These are phyloP conservation scores for Cynaeus angustus DNA, from an alignment of 2,888 invertebrate species.

Conservation along the genomic window DNA sequence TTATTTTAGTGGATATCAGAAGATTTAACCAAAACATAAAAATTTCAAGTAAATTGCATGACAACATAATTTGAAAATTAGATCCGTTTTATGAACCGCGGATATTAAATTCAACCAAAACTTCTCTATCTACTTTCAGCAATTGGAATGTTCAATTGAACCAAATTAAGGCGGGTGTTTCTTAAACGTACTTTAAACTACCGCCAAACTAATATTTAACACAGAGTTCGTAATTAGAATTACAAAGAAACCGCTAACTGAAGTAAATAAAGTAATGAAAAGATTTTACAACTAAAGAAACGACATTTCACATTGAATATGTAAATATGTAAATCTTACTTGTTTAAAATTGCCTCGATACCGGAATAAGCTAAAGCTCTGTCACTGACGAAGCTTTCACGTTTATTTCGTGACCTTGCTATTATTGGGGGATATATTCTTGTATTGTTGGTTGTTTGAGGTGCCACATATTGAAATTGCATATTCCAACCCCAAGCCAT, in stretches of 20 bases:
- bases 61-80: too few relatives aligned
- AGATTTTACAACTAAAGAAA: constrained; percentile 12
- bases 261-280: constrained; percentile 7
- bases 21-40: constrained; percentile 35
- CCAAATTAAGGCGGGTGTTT: background rate
- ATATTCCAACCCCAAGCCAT: constrained; percentile 77
- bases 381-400: constrained; percentile 57
- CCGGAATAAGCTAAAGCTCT: constrained; percentile 64
- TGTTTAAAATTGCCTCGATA: constrained; percentile 64
- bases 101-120: constrained; percentile 2
- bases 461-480: constrained; percentile 77
- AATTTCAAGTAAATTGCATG: constrained; percentile 11
- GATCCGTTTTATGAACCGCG: background rate
- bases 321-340: constrained; percentile 54
- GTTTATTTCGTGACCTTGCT: constrained; percentile 57
- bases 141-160: constrained; percentile 8
- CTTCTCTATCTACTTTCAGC: constrained; percentile 12
- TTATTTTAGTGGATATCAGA: constrained; percentile 29
- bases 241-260: constrained; percentile 10
- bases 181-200: constrained; percentile 12
- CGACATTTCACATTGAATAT: constrained; percentile 1
- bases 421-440: constrained; percentile 64
- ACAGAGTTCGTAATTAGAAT: constrained; percentile 14
- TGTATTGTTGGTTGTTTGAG: constrained; percentile 61
- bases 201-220: constrained; percentile 20